Percentiles rank a stretch among this genome's conserved stretches.
Conservation (phyloP, 2,888 invertebrate genomes). For the Acheta domesticus region DNA sequence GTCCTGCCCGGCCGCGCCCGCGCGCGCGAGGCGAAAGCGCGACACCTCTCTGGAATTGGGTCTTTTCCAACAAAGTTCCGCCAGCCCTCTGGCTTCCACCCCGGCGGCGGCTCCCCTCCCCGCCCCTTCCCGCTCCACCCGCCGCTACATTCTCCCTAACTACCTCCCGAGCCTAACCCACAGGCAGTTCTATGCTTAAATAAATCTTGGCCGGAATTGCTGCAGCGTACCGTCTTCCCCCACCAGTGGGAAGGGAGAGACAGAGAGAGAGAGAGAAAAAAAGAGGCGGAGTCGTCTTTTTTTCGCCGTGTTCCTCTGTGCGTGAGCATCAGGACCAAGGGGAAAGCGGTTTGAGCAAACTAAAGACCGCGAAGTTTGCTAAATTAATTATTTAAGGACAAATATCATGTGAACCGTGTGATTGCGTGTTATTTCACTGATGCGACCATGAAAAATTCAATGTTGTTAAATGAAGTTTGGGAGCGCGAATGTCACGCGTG, state of each 20-base stretch:
- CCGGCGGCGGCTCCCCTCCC: not conserved
- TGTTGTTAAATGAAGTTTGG: not conserved
- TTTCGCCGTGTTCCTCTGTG: not conserved
- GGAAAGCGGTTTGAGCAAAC: not conserved
- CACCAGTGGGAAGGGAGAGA: not conserved
- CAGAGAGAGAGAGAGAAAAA: not conserved
- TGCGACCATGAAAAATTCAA: not conserved
- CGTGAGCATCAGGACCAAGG: not conserved
- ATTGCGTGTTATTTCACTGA: not conserved
- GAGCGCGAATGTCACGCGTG: not conserved
- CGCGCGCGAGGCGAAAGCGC: not conserved
- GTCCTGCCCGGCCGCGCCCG: not conserved
- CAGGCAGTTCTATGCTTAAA: slow-evolving; percentile 18
- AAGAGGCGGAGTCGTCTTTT: not conserved
- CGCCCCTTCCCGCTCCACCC: not conserved
- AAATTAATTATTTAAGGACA: slow-evolving; percentile 3
- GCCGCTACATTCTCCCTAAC: slow-evolving; percentile 1
- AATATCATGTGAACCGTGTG: not conserved
- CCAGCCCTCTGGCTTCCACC: not conserved
- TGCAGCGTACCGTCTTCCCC: slow-evolving; percentile 4
- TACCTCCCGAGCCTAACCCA: slow-evolving; percentile 12
- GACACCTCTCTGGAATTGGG: slow-evolving; percentile 2
- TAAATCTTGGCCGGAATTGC: slow-evolving; percentile 18
- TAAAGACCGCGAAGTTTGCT: not conserved
- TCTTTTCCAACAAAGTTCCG: slow-evolving; percentile 4